Conservation (phyloP, 2,888 invertebrate genomes). For the Rhagophthalmus giganteus region DNA sequence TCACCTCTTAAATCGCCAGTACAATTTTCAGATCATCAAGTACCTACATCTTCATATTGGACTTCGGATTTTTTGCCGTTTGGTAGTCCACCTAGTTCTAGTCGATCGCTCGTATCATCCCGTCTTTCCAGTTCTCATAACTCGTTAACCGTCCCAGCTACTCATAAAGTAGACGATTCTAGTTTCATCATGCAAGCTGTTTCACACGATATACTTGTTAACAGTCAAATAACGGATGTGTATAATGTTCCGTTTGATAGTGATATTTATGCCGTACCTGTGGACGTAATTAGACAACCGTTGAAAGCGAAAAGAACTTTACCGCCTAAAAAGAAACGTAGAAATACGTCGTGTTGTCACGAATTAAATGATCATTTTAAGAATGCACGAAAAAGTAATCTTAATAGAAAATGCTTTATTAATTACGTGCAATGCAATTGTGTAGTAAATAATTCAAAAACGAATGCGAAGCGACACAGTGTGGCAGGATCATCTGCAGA, state of each 20-base stretch:
- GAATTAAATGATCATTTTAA: conserved; percentile 42
- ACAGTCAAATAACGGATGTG: conserved; percentile 80
- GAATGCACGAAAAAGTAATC: conserved; percentile 26
- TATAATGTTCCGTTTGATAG: conserved; percentile 89
- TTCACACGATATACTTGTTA: conserved; percentile 78
- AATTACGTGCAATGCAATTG: conserved; percentile 23
- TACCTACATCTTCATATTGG: conserved; percentile 54
- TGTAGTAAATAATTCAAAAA: conserved; percentile 47
- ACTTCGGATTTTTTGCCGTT: conserved; percentile 64
- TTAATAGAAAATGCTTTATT: conserved; percentile 19
- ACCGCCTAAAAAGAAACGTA: conserved; percentile 46
- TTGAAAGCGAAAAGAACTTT: conserved; percentile 56
- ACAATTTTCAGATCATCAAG: conserved; percentile 17
- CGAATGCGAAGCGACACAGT: conserved; percentile 65
- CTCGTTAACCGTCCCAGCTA: conserved; percentile 70
- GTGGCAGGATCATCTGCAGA: conserved; percentile 65
- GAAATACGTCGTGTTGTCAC: conserved; percentile 55
- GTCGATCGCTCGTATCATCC: conserved; percentile 75
- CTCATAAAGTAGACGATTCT: conserved; percentile 80
- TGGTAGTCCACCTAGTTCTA: conserved; percentile 67
- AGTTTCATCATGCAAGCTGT: conserved; percentile 87
- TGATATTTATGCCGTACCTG: conserved; percentile 84
- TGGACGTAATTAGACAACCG: conserved; percentile 74
- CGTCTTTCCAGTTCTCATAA: conserved; percentile 84
- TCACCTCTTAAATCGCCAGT: conserved; percentile 1